phyloP scores from a whole-genome alignment of 2,797 vertebrate species.

The Rhincodon typus region DNA sequence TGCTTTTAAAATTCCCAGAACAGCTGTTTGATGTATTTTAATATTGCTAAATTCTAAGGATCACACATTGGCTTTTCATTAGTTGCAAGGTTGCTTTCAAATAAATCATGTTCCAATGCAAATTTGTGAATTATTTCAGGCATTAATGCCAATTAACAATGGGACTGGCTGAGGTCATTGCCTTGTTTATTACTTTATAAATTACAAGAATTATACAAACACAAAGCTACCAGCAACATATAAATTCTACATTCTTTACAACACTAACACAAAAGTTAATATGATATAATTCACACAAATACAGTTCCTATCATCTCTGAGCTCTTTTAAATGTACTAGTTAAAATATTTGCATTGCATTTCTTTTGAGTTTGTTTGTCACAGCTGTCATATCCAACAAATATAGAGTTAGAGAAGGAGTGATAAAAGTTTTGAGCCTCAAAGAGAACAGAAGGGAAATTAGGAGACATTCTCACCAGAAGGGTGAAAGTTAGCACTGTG shows the following conservation, averaged over 20 bases:
- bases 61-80: neutral
- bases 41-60: neutral
- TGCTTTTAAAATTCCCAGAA: constrained; percentile 19
- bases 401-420: neutral
- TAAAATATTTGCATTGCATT: neutral
- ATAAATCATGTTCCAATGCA: constrained; percentile 12
- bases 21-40: neutral
- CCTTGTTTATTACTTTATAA: neutral
- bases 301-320: neutral
- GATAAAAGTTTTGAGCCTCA: neutral
- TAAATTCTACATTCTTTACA: neutral
- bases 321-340: neutral
- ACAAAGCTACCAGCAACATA: neutral
- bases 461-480: too few species aligned
- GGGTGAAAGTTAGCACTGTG: too few species aligned
- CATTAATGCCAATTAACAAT: neutral
- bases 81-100: neutral
- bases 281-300: neutral
- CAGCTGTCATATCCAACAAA: too few species aligned
- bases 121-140: neutral
- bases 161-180: neutral
- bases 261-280: neutral
- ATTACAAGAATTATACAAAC: neutral
- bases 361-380: neutral
- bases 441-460: neutral